Evolutionary conservation across 2,888 invertebrate species (phyloP), one percentile per base, ranked within the genome.

Genomic region (Trypoxylon attenuatum): DNA sequence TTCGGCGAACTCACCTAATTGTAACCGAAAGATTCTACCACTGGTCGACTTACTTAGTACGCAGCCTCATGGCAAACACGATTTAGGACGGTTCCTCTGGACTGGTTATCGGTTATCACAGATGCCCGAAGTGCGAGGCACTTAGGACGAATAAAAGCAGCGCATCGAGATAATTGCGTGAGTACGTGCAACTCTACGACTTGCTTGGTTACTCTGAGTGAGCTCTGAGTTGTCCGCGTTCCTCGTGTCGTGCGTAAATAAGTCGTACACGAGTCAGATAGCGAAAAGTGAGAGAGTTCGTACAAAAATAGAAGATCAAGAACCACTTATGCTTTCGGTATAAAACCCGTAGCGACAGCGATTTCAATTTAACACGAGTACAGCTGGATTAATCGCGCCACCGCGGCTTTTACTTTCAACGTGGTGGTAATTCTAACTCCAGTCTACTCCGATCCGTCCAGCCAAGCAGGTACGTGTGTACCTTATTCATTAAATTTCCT

Each of bases 301-400:
- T 23, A 62, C 64, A 75, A 76, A 81, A 81, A 81, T 79, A 81
- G 75, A 81, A 69, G 70, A 76, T 69, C 59, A 69, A 71, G 68
- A 64, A 64, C 52, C 61, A 58, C 70, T 69, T 54, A 66, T 55
- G 71, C 72, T 76, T 76, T 77, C 70, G 47, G 71, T 78, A 76
- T 75, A 80, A 80, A 81, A 76, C 71, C 71, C 52, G 69, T 33
- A 69, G 60, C 56, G 51, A 33, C 46, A 29, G 19, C 45, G 67
- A 69, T 74, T 72, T 70, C 65, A 53, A 62, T 58, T 70, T 46
- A 60, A 69, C 57, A 39, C 45, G 18, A 58, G 62, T 43, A 63
- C 46, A 66, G 56, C 38, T 38, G 59, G 68, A 68, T 62, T 55
- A 73, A 62, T 65, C 54, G 45, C 33, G 23, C 13, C 15, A 29